Evolutionary conservation across 2,888 invertebrate species (phyloP).

Genomic region (Ichneumoninae sp.): DNA sequence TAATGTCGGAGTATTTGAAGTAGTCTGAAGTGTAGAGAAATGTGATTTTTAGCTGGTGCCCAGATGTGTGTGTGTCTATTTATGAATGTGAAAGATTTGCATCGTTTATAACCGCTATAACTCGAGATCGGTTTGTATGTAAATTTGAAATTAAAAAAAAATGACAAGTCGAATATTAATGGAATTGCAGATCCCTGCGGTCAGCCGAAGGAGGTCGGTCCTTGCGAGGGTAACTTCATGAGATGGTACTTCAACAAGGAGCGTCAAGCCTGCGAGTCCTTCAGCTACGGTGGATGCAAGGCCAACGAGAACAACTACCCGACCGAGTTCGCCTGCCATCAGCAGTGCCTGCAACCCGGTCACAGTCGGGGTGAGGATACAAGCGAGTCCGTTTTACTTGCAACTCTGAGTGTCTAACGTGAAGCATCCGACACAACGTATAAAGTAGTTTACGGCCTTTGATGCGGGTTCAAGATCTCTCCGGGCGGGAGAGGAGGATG

Average conservation of each 20-base stretch:
- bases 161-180: neutral
- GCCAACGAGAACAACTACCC: slow-evolving; percentile 94
- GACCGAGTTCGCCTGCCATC: slow-evolving; percentile 91
- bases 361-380: slow-evolving; percentile 89
- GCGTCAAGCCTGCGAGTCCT: slow-evolving; percentile 89
- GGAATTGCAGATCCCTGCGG: slow-evolving; percentile 89
- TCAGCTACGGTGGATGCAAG: slow-evolving; percentile 95
- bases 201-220: slow-evolving; percentile 90
- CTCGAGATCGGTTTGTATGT: no score
- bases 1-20: no score
- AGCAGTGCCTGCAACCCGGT: slow-evolving; percentile 91
- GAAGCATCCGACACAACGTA: no score
- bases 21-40: neutral
- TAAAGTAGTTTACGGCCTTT: no score
- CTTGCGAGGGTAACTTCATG: slow-evolving; percentile 91
- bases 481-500: no score
- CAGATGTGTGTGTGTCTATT: no score
- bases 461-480: no score
- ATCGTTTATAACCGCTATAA: neutral
- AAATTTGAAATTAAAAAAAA: no score
- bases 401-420: neutral
- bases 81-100: no score
- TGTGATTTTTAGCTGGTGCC: no score
- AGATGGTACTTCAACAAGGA: slow-evolving; percentile 92
- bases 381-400: neutral